Base-by-base conservation (phyloP, 2,113 vertebrate genomes). In the Eclectus roratus region DNA sequence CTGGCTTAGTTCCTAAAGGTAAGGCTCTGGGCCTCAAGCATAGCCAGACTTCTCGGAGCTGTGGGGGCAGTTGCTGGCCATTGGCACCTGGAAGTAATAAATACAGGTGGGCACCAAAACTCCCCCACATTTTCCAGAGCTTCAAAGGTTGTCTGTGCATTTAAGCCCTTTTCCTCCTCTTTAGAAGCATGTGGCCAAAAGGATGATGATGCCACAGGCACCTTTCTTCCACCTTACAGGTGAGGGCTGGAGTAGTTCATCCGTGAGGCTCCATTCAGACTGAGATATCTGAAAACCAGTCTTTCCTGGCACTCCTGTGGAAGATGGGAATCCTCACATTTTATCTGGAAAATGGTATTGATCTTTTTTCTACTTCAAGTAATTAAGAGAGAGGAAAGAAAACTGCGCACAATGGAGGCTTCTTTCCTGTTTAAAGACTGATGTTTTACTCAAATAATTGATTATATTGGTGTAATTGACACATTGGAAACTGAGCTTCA, bases 141-240 rank as follows among this genome's bases (percentile, higher is more conserved):
- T 58, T 23, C 56, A 58, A 53, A 23, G 12, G 25, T 3, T 55
- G 21, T 84, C 58, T 61, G 20, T 79, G 28, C 7, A 9, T 55
- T 35, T 29, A 9, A 33, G 13, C 17, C 28, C 33, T 37, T 81
- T 31, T 69, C 53, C 10, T 2, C 8, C 24, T 86, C 21, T 24
- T 50, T 3, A 3, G 35, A 64, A 89, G 14, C 2, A 0, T 1
- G 1, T 21, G 69, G 21, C 35, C 24, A 24, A 65, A 39, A 61
- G 25, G n/a, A 28, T 0, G 0, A 37, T 0, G 0, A 60, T 77
- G 35, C 19, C 39, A 60, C 15, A 37, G 29, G 9, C 60, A 52
- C 2, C 1, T 43, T 74, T 74, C 79, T 70, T 47, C 19, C 9
- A 27, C 0, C 1, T 29, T 90, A 33, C 5, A 50, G 20, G 10